Evolutionary conservation across 2,888 invertebrate species (phyloP).

Genomic region (Melipona beecheii): DNA sequence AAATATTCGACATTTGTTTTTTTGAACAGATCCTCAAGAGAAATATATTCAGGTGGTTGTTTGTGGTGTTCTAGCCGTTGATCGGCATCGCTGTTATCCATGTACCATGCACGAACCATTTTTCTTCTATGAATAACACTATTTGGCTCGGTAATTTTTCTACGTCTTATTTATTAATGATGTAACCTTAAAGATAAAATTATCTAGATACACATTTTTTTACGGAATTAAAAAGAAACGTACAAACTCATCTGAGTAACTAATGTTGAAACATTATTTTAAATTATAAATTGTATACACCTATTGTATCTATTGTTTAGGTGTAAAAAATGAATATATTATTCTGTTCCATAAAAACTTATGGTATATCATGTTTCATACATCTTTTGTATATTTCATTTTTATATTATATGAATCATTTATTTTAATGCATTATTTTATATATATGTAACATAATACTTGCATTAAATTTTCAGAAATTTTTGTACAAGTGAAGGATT

Average conservation of each 20-base stretch:
- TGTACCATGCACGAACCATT: conserved; percentile 96
- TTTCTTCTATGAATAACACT: not conserved
- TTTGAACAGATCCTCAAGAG: conserved; percentile 88
- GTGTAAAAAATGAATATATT: not conserved
- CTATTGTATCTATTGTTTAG: not conserved
- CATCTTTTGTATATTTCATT: not conserved
- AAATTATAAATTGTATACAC: not conserved
- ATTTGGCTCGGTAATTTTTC: not conserved
- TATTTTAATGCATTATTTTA: not conserved
- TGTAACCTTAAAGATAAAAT: conserved; percentile 42
- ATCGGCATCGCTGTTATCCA: conserved; percentile 88
- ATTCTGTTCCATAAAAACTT: not conserved
- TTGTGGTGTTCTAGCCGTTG: conserved; percentile 93
- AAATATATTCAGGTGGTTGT: conserved; percentile 90
- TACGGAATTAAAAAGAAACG: not conserved
- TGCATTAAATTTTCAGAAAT: conserved; percentile 22
- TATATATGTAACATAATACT: not conserved
- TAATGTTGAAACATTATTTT: not conserved
- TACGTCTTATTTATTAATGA: conserved; percentile 32
- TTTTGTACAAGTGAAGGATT: not conserved
- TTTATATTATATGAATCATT: not conserved
- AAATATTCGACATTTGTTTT: conserved; percentile 95
- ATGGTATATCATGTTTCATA: conserved; percentile 8
- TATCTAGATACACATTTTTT: conserved; percentile 22
- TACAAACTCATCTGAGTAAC: not conserved